Percentiles rank a stretch among this genome's conserved stretches.
Evolutionary conservation across 2,113 vertebrate genomes (phyloP).

Genomic region (Festucalex cinctus): DNA sequence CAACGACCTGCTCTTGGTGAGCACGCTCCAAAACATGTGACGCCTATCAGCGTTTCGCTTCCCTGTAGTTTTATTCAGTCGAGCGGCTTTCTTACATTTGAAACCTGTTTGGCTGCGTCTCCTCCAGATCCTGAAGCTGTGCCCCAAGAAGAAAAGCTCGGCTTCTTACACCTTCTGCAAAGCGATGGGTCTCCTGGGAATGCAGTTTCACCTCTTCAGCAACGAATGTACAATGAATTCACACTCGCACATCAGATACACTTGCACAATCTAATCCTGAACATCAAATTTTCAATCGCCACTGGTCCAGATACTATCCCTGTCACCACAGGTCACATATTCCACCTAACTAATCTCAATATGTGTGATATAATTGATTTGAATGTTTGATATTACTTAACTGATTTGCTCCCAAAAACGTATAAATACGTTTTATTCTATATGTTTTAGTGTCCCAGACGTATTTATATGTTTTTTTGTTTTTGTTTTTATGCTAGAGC

Average conservation of each 20-base stretch:
- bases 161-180: constrained; percentile 98
- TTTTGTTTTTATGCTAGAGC: too few relatives aligned
- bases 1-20: constrained; percentile 96
- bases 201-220: constrained; percentile 97
- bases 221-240: constrained; percentile 86
- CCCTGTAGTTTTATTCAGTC: not conserved
- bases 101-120: constrained; percentile 12
- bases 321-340: too few relatives aligned
- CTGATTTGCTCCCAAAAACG: too few relatives aligned
- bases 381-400: too few relatives aligned
- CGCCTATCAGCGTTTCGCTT: too few relatives aligned
- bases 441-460: too few relatives aligned
- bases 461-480: too few relatives aligned
- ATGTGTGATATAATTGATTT: too few relatives aligned
- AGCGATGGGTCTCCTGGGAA: constrained; percentile 89
- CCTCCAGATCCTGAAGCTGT: constrained; percentile 92
- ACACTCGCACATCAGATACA: not conserved
- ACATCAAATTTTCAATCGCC: too few relatives aligned
- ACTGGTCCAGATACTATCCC: too few relatives aligned
- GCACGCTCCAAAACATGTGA: constrained; percentile 18
- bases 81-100: not conserved
- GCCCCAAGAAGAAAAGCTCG: constrained; percentile 95
- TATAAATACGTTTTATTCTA: too few relatives aligned
- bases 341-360: too few relatives aligned
- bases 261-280: not conserved